A percentile compares a stretch with the other conserved stretches of the same genome.
These are phyloP conservation scores for Gymnocephalus cernua DNA, from an alignment of 2,113 vertebrate genomes.

Conservation along the genomic window DNA sequence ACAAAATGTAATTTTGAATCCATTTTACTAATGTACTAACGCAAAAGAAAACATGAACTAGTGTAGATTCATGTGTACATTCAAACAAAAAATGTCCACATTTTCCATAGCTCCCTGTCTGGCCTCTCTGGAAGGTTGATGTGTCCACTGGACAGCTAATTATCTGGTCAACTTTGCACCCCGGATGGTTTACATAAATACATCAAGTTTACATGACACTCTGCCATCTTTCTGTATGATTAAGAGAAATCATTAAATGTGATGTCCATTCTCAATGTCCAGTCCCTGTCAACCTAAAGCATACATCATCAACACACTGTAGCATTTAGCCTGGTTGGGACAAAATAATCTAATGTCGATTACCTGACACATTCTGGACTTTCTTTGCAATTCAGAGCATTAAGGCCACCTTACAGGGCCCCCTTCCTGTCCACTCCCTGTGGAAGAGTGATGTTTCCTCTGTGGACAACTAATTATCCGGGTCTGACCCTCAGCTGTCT, in stretches of 20 bases:
- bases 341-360: constrained; percentile 64
- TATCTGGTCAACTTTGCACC: constrained; percentile 49
- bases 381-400: constrained; percentile 62
- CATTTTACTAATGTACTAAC: neutral
- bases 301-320: constrained; percentile 27
- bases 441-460: constrained; percentile 85
- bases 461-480: constrained; percentile 96
- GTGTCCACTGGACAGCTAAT: constrained; percentile 68
- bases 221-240: constrained; percentile 57
- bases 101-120: constrained; percentile 29
- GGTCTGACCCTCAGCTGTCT: constrained; percentile 96
- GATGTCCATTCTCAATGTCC: constrained; percentile 43
- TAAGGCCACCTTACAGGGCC: constrained; percentile 61
- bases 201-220: constrained; percentile 48
- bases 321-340: constrained; percentile 46
- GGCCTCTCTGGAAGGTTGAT: constrained; percentile 23
- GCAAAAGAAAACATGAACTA: neutral
- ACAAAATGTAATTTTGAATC: neutral
- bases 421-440: constrained; percentile 72
- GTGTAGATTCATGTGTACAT: neutral
- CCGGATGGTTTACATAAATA: constrained; percentile 49
- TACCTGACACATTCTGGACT: constrained; percentile 75
- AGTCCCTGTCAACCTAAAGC: constrained; percentile 50
- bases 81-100: constrained; percentile 25
- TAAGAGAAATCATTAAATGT: constrained; percentile 28